Conservation (phyloP, 1,140 invertebrate genomes). For the Brachionus manjavacas region DNA sequence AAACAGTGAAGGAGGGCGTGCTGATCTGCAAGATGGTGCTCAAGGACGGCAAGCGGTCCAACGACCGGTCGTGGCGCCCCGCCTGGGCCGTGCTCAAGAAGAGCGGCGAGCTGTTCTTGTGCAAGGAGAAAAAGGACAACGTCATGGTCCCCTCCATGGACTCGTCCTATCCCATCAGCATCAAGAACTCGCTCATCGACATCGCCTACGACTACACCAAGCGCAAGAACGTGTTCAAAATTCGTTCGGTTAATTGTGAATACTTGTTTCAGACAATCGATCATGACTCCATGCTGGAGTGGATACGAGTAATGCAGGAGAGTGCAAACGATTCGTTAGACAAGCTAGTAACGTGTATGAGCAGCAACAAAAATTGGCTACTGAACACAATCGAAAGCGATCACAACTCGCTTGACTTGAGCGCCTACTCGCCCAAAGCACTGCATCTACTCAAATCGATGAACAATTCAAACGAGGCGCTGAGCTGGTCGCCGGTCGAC, state of each 20-base stretch:
- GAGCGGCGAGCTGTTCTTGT: conserved; percentile 23
- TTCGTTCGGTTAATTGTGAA: conserved; percentile 27
- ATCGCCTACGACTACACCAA: conserved; percentile 40
- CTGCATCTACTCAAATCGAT: not conserved
- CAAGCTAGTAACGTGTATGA: conserved; percentile 8
- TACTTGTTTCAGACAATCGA: conserved; percentile 40
- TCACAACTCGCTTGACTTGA: not conserved
- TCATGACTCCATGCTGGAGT: conserved; percentile 15
- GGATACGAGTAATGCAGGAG: conserved; percentile 25
- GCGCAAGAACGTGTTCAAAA: conserved; percentile 38
- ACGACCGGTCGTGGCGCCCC: conserved; percentile 33
- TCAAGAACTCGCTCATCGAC: not conserved
- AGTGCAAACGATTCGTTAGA: not conserved
- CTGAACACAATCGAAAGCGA: not conserved
- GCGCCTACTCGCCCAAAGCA: not conserved
- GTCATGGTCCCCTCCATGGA: conserved; percentile 19
- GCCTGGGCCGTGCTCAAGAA: conserved; percentile 37
- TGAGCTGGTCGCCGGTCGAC: conserved; percentile 4
- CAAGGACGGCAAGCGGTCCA: not conserved
- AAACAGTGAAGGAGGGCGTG: conserved; percentile 29
- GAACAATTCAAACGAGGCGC: not conserved
- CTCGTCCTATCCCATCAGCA: conserved; percentile 23
- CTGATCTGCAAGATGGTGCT: conserved; percentile 33
- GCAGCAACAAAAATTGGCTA: conserved; percentile 16
- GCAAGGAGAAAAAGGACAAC: conserved; percentile 41